A percentile compares a stretch with the other conserved stretches of the same genome.
Conservation (phyloP, 53 echinoderm and acorn worm species). For the Temnopleurus reevesii region DNA sequence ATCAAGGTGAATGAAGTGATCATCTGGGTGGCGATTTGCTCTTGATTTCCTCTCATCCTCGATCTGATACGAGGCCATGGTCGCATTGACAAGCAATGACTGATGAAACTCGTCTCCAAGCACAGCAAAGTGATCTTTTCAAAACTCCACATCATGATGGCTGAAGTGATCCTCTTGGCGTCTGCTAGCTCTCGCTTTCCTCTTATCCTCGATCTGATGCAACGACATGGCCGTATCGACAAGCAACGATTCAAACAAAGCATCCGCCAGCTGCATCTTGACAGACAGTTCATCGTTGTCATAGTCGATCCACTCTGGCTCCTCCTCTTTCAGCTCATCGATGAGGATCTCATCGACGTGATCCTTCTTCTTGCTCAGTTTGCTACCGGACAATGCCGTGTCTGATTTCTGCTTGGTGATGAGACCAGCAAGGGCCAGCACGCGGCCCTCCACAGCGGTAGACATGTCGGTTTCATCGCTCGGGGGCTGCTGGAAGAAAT, state of each 20-base stretch:
- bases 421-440: constrained; percentile 68
- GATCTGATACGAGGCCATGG: neutral
- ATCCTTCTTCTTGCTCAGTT: constrained; percentile 77
- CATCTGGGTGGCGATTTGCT: neutral
- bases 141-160: constrained; percentile 79
- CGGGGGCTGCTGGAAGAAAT: constrained; percentile 76
- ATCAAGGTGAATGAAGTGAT: neutral
- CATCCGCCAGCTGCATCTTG: constrained; percentile 92
- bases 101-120: constrained; percentile 83
- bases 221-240: constrained; percentile 84
- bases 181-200: constrained; percentile 57
- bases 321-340: constrained; percentile 88
- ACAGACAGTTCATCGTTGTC: constrained; percentile 94
- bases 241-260: constrained; percentile 85
- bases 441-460: constrained; percentile 64
- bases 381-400: constrained; percentile 49
- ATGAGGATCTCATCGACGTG: constrained; percentile 97
- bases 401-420: constrained; percentile 54
- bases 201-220: constrained; percentile 70
- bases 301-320: constrained; percentile 97
- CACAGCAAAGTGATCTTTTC: neutral
- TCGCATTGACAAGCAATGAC: constrained; percentile 82
- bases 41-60: neutral
- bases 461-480: constrained; percentile 64
- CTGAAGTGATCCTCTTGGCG: constrained; percentile 25